phyloP scores from a whole-genome alignment of 1,140 invertebrate genomes.

The Zaprionus capensis region DNA sequence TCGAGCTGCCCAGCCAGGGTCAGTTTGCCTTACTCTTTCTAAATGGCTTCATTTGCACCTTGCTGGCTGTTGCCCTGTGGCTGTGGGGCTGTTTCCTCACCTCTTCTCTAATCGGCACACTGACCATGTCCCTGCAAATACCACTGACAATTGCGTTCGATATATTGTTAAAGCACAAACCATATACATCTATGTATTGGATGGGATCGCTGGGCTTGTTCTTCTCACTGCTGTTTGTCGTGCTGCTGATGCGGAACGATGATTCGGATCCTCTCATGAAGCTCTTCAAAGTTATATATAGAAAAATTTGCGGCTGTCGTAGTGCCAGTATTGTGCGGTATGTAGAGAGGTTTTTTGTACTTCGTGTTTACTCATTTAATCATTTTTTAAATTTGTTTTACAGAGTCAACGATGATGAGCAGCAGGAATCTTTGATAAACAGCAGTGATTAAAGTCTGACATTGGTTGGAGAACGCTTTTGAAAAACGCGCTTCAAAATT shows the following conservation, averaged over 20 bases:
- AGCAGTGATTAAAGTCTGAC: constrained; percentile 73
- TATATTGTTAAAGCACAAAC: constrained; percentile 89
- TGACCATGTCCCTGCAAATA: constrained; percentile 93
- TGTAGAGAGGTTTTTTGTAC: background rate
- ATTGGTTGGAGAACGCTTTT: constrained; percentile 45
- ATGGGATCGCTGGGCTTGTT: constrained; percentile 92
- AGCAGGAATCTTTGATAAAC: constrained; percentile 90
- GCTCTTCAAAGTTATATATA: constrained; percentile 87
- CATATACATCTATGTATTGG: constrained; percentile 91
- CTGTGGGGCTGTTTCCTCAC: constrained; percentile 96
- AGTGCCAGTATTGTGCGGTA: constrained; percentile 85
- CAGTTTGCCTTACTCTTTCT: constrained; percentile 92
- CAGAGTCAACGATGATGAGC: constrained; percentile 89
- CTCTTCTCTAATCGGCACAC: constrained; percentile 93
- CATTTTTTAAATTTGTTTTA: constrained; percentile 53
- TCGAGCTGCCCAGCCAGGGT: constrained; percentile 91
- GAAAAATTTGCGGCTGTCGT: constrained; percentile 86
- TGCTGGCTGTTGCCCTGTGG: constrained; percentile 94
- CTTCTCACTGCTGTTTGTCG: constrained; percentile 90
- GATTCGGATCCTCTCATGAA: constrained; percentile 93
- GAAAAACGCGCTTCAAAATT: constrained; percentile 63
- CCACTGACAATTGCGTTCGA: constrained; percentile 94
- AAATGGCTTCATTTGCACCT: constrained; percentile 94
- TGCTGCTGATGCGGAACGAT: constrained; percentile 91
- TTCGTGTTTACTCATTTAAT: background rate